These are phyloP conservation scores for Micrastur ruficollis DNA, from an alignment of 2,797 vertebrate genomes.

Conservation along the genomic window DNA sequence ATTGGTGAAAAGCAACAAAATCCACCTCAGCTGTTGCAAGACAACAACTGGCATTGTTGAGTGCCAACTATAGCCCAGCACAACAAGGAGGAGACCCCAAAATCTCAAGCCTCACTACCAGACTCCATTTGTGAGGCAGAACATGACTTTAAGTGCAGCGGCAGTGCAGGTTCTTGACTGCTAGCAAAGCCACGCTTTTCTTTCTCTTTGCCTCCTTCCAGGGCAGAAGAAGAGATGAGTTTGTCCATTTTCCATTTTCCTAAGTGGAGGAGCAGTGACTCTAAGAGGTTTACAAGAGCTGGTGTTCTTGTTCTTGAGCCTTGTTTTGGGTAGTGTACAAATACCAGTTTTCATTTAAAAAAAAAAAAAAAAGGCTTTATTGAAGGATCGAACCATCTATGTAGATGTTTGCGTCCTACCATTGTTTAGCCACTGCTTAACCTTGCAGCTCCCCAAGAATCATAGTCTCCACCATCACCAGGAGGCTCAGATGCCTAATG, in stretches of 20 bases:
- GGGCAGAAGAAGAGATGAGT: neutral
- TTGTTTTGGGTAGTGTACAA: neutral
- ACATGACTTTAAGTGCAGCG: neutral
- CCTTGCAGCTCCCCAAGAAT: neutral
- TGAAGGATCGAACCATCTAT: neutral
- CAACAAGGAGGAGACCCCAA: neutral
- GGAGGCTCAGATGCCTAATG: neutral
- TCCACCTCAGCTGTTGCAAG: neutral
- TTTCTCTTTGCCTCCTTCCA: neutral
- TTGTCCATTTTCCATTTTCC: neutral
- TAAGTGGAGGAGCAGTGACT: neutral
- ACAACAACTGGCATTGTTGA: neutral
- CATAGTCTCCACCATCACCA: neutral
- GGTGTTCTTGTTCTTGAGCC: neutral
- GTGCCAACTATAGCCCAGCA: neutral
- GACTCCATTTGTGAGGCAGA: neutral
- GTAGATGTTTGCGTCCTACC: neutral
- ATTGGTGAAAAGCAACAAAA: neutral
- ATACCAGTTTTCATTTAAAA: neutral
- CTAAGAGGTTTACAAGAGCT: neutral
- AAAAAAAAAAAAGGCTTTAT: accelerated
- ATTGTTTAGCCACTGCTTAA: neutral
- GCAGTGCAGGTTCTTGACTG: neutral
- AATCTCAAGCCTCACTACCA: neutral
- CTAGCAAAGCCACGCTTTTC: neutral